Evolutionary conservation across 2,797 vertebrate species (phyloP).

Genomic region (Aeoliscus strigatus): DNA sequence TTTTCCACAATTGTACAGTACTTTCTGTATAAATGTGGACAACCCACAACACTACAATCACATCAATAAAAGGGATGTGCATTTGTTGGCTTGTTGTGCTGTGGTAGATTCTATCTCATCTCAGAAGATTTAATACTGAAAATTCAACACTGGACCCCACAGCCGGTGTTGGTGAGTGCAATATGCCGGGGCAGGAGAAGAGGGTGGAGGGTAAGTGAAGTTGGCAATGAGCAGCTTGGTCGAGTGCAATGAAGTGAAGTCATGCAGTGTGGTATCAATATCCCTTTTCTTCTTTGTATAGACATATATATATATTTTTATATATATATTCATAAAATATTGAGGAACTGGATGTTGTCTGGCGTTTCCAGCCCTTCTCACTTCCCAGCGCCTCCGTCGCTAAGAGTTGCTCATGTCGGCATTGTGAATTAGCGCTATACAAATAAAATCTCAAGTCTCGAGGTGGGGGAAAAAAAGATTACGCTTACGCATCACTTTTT

Average conservation of each 20-base stretch:
- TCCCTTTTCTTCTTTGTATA: background rate
- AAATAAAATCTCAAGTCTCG: no score
- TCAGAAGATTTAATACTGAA: slow-evolving; percentile 7
- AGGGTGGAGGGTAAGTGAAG: slow-evolving; percentile 35
- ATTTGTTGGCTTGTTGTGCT: no score
- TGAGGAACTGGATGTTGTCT: slow-evolving; percentile 45
- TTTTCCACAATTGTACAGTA: no score
- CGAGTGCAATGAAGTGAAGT: slow-evolving; percentile 48
- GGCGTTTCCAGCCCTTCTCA: slow-evolving; percentile 37
- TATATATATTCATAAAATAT: background rate
- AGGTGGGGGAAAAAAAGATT: no score
- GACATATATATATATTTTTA: slow-evolving; percentile 11
- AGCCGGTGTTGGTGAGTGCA: slow-evolving; percentile 43
- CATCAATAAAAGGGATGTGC: no score
- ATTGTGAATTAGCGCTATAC: no score
- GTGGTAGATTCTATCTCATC: no score
- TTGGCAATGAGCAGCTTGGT: slow-evolving; percentile 47
- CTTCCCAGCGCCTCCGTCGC: no score
- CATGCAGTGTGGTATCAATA: slow-evolving; percentile 40
- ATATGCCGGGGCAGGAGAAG: slow-evolving; percentile 20
- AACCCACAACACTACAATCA: no score
- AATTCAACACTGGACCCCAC: slow-evolving; percentile 16
- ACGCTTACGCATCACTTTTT: no score
- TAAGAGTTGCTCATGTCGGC: no score
- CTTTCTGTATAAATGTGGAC: no score